Evolutionary conservation across 2,888 invertebrate species (phyloP).

Genomic region (Dicyrtomina minuta): DNA sequence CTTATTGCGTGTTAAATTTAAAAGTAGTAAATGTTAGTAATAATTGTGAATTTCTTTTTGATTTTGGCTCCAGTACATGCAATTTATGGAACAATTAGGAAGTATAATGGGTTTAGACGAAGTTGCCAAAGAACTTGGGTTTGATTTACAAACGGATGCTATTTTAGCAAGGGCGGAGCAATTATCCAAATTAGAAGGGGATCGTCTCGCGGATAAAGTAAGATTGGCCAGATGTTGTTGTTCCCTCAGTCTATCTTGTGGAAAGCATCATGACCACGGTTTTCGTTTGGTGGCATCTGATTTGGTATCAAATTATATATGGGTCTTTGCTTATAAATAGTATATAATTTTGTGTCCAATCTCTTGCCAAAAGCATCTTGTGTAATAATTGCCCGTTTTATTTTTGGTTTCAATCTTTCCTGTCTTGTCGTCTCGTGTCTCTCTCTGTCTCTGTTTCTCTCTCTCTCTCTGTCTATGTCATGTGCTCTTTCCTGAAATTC

Average conservation of each 20-base stretch:
- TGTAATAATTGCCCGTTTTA: no score
- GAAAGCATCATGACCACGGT: not conserved
- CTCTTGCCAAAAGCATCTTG: no score
- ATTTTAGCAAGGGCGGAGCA: constrained; percentile 83
- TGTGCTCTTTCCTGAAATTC: no score
- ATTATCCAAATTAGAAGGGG: constrained; percentile 74
- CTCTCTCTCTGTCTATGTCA: no score
- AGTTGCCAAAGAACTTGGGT: constrained; percentile 75
- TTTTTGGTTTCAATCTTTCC: constrained; percentile 1
- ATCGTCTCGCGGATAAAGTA: constrained; percentile 81
- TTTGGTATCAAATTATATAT: constrained; percentile 33
- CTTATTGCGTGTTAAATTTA: no score
- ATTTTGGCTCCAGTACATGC: no score
- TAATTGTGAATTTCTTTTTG: no score
- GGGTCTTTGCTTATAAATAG: no score
- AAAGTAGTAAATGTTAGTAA: no score
- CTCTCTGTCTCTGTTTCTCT: no score
- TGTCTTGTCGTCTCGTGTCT: not conserved
- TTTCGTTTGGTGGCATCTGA: constrained; percentile 26
- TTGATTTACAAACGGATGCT: constrained; percentile 80
- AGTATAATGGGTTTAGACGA: constrained; percentile 82
- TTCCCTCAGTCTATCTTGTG: not conserved
- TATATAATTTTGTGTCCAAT: constrained; percentile 14
- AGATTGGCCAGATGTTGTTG: constrained; percentile 42
- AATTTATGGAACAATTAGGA: constrained; percentile 79